These are phyloP conservation scores for Drosophila formosana DNA, from an alignment of 2,888 invertebrate species.

Conservation along the genomic window DNA sequence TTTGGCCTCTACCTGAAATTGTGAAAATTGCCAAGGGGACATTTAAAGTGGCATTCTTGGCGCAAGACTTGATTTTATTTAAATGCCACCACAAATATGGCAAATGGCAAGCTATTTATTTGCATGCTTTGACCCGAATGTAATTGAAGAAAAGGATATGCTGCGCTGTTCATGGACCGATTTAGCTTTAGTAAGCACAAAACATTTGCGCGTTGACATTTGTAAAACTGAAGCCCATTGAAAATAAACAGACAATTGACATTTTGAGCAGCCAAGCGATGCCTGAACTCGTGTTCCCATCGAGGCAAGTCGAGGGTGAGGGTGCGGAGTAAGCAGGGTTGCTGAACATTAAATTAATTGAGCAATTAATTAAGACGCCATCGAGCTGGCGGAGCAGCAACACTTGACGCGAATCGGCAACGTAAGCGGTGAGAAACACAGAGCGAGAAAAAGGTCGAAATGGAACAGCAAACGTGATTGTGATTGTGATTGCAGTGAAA, in stretches of 20 bases:
- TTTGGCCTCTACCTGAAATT: conserved; percentile 9
- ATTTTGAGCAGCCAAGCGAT: conserved; percentile 58
- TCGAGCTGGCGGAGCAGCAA: conserved; percentile 62
- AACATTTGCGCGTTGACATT: conserved; percentile 65
- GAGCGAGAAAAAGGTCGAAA: conserved; percentile 32
- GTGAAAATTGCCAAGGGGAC: conserved; percentile 1
- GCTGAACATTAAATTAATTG: conserved; percentile 82
- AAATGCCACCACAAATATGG: conserved; percentile 43
- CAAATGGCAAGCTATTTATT: conserved; percentile 58
- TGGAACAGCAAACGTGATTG: conserved; percentile 39
- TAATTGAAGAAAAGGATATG: conserved; percentile 24
- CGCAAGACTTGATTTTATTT: conserved; percentile 31
- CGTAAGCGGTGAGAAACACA: conserved; percentile 13
- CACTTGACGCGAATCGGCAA: conserved; percentile 38
- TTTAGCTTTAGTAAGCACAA: conserved; percentile 27
- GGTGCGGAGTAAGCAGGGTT: conserved; percentile 39
- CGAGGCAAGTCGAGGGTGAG: conserved; percentile 1
- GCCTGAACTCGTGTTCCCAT: conserved; percentile 39
- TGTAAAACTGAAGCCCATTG: conserved; percentile 57
- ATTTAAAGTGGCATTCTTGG: conserved; percentile 23
- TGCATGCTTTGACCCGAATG: conserved; percentile 38
- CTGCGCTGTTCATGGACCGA: conserved; percentile 19
- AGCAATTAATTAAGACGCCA: conserved; percentile 83
- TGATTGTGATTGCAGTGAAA: conserved; percentile 49
- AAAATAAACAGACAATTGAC: conserved; percentile 71